A percentile compares a stretch with the other conserved stretches of the same genome.
Conservation (phyloP, 2,113 vertebrate species). For the Halichoeres trimaculatus region DNA sequence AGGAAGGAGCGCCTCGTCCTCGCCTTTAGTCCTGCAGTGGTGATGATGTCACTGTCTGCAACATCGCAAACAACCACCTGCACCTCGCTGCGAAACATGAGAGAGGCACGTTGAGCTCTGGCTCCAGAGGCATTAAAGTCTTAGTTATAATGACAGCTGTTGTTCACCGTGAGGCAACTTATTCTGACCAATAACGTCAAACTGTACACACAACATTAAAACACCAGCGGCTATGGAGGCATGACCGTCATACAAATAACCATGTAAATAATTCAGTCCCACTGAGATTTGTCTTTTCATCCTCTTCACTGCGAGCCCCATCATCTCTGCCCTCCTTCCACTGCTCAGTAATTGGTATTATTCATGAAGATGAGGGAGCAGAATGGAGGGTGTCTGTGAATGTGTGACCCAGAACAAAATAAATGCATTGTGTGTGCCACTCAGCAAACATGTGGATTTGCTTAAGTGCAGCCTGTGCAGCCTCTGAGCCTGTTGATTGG, state of each 20-base stretch:
- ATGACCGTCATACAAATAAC: constrained; percentile 38
- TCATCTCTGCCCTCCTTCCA: constrained; percentile 13
- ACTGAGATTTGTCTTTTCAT: constrained; percentile 40
- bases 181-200: not conserved
- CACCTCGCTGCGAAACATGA: not conserved
- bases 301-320: constrained; percentile 12
- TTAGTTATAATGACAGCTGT: constrained; percentile 21
- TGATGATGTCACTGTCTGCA: constrained; percentile 34
- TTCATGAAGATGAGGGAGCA: constrained; percentile 28
- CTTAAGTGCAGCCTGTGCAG: constrained; percentile 40
- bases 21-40: constrained; percentile 9
- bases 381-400: constrained; percentile 49
- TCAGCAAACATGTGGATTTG: constrained; percentile 32
- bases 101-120: not conserved
- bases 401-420: constrained; percentile 13
- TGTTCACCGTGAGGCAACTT: not conserved
- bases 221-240: not conserved
- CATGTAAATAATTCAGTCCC: constrained; percentile 27
- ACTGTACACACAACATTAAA: constrained; percentile 29
- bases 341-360: constrained; percentile 43
- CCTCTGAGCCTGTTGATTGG: constrained; percentile 37
- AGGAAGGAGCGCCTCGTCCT: not conserved
- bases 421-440: constrained; percentile 35
- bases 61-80: not conserved
- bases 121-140: not conserved